These are phyloP conservation scores for Barypeithes pellucidus DNA, from an alignment of 2,888 invertebrate genomes.

Conservation along the genomic window DNA sequence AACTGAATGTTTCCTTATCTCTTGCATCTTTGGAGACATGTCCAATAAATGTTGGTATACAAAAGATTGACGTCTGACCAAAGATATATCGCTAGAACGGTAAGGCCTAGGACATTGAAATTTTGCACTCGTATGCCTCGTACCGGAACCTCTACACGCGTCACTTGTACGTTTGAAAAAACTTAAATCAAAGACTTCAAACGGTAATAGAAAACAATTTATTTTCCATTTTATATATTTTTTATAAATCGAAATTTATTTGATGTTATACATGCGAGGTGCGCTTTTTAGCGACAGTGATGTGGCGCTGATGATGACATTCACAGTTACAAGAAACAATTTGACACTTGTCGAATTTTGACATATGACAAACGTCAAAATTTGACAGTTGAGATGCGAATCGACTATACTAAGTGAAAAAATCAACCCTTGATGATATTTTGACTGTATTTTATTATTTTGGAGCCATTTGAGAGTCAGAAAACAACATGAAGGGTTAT, in stretches of 20 bases:
- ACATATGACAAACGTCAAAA: constrained; percentile 21
- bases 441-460: constrained; percentile 60
- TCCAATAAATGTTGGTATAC: no score
- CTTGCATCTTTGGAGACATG: no score
- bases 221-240: constrained; percentile 56
- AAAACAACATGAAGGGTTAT: constrained; percentile 48
- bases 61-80: no score
- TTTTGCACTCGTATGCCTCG: no score
- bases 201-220: constrained; percentile 68
- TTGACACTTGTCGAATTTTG: constrained; percentile 8
- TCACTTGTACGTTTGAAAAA: not conserved
- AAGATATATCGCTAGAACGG: no score
- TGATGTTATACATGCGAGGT: constrained; percentile 59
- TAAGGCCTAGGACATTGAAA: no score
- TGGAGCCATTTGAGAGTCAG: constrained; percentile 64
- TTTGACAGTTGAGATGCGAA: constrained; percentile 3
- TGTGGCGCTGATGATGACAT: constrained; percentile 49
- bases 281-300: constrained; percentile 57
- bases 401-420: constrained; percentile 25
- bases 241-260: constrained; percentile 53
- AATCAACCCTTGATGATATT: constrained; percentile 51
- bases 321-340: constrained; percentile 9
- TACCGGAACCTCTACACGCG: no score
- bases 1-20: no score
- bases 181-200: constrained; percentile 58